These are phyloP conservation scores for Clusia tigrina DNA, from an alignment of 2,888 invertebrate species.

Conservation along the genomic window DNA sequence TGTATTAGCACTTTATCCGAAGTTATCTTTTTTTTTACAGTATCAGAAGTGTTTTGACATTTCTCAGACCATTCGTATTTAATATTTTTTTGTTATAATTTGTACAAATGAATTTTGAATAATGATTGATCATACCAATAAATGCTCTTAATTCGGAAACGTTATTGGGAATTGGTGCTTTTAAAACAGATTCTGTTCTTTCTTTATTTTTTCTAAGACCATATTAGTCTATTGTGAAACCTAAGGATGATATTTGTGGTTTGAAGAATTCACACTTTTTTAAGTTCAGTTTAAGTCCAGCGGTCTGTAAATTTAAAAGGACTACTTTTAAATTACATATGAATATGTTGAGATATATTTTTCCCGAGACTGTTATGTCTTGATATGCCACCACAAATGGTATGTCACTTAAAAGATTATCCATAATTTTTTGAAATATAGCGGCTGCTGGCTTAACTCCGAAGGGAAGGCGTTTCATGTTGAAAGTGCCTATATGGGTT, in stretches of 20 bases:
- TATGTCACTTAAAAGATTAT: neutral
- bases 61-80: constrained; percentile 20
- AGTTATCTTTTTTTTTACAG: constrained; percentile 16
- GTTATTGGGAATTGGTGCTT: constrained; percentile 39
- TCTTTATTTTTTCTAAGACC: constrained; percentile 41
- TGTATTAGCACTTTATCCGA: constrained; percentile 25
- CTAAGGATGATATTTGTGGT: constrained; percentile 27
- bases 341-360: neutral
- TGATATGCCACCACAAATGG: no score
- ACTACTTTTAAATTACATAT: no score
- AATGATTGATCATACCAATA: constrained; percentile 54
- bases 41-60: constrained; percentile 14
- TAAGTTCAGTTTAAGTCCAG: constrained; percentile 40
- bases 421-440: no score
- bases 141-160: constrained; percentile 44
- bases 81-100: constrained; percentile 16
- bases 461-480: neutral
- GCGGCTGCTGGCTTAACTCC: neutral
- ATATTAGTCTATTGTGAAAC: constrained; percentile 35
- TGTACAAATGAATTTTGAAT: constrained; percentile 48
- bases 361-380: neutral
- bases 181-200: constrained; percentile 39
- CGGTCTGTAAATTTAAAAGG: no score
- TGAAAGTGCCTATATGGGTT: no score
- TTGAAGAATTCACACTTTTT: constrained; percentile 42